A percentile compares a stretch with the other conserved stretches of the same genome.
Evolutionary conservation across 64 coral and sea anemone species (phyloP).

Genomic region (Anthopleura sola): DNA sequence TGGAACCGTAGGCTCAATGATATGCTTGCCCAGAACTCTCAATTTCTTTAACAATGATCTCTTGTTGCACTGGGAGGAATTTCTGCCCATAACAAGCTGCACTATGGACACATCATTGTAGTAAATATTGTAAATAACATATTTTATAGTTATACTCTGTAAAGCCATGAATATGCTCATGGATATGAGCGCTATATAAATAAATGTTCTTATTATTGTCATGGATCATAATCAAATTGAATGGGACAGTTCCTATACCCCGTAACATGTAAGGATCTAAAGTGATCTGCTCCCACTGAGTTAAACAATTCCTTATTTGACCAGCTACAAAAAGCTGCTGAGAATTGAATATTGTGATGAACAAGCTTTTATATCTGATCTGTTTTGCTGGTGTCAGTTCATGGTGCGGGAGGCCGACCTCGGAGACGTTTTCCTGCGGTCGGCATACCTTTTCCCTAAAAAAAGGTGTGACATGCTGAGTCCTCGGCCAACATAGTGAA

Average conservation of each 20-base stretch:
- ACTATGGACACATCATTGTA: no score
- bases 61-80: no score
- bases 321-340: slow-evolving; percentile 33
- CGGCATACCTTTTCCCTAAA: slow-evolving; percentile 39
- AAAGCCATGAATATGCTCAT: no score
- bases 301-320: slow-evolving; percentile 14
- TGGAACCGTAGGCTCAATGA: no score
- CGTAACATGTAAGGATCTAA: slow-evolving; percentile 66
- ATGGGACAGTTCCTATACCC: slow-evolving; percentile 32
- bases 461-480: slow-evolving; percentile 1
- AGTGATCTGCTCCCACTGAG: slow-evolving; percentile 49
- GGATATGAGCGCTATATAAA: no score
- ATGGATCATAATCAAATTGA: slow-evolving; percentile 29
- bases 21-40: no score
- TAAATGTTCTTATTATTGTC: no score
- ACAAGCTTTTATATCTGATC: background rate
- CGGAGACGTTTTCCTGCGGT: background rate
- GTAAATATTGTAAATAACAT: no score
- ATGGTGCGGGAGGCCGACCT: background rate
- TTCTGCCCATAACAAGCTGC: no score
- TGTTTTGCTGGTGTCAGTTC: background rate
- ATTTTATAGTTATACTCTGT: no score
- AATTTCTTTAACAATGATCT: no score
- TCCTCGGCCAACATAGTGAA: background rate
- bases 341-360: background rate